Evolutionary conservation across 2,888 invertebrate genomes (phyloP).

Genomic region (Nemoura dubitans): DNA sequence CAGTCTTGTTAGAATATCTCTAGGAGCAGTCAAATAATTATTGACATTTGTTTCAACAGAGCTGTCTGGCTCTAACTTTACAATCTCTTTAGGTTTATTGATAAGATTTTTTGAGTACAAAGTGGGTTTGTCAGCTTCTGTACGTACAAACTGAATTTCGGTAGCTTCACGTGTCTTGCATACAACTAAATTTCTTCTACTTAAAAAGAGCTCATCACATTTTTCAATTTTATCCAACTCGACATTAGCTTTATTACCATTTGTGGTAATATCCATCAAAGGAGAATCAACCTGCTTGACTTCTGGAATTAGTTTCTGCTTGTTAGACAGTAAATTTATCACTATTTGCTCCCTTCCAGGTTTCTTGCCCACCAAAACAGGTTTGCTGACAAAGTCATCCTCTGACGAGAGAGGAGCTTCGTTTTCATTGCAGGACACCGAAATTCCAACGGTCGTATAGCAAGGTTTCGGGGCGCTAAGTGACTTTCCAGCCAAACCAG

Average conservation of each 20-base stretch:
- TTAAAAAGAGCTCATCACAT: not conserved
- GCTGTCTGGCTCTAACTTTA: not conserved
- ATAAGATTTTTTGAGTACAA: not conserved
- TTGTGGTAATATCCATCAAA: not conserved
- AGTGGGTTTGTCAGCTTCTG: not conserved
- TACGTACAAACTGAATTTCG: not conserved
- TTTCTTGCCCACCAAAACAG: not conserved
- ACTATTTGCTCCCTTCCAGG: not conserved
- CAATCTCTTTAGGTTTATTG: not conserved
- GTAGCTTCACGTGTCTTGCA: not conserved
- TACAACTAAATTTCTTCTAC: not conserved
- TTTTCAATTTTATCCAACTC: not conserved
- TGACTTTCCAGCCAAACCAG: too few species aligned
- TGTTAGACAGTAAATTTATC: not conserved
- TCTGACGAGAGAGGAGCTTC: not conserved
- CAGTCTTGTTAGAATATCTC: not conserved
- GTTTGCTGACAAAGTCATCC: not conserved
- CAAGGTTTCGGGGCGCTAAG: too few species aligned
- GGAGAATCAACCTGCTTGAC: not conserved
- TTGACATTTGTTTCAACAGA: not conserved
- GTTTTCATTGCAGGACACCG: not conserved
- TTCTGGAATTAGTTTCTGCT: not conserved
- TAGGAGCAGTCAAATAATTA: not conserved
- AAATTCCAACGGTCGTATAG: not conserved
- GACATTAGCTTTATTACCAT: not conserved